Evolutionary conservation across 2,888 invertebrate species (phyloP).

Genomic region (Agrochola lychnidis): DNA sequence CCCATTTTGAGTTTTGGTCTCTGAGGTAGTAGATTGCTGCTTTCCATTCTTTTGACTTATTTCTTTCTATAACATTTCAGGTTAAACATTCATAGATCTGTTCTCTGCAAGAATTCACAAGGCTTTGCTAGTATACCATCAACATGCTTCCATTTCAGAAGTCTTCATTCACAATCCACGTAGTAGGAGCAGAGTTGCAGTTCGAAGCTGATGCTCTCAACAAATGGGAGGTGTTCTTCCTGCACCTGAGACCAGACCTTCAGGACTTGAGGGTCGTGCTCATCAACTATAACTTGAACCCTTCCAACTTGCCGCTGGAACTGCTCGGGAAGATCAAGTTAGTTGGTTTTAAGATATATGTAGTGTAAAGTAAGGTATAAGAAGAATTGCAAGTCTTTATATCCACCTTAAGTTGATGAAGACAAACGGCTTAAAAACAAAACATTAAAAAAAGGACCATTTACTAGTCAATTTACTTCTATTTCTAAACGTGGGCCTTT

Average conservation of each 20-base stretch:
- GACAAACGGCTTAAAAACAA: too few species aligned
- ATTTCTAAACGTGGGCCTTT: too few species aligned
- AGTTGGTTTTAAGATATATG: conserved; percentile 47
- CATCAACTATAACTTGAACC: conserved; percentile 92
- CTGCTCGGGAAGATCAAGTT: conserved; percentile 90
- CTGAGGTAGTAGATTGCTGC: background rate
- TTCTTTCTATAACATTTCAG: background rate
- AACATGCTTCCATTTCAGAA: conserved; percentile 70
- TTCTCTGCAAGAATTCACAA: background rate
- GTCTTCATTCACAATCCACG: conserved; percentile 84
- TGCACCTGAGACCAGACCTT: conserved; percentile 91
- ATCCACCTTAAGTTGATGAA: too few species aligned
- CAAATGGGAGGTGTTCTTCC: conserved; percentile 93
- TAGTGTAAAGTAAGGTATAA: background rate
- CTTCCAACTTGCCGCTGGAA: conserved; percentile 90
- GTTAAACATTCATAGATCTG: background rate
- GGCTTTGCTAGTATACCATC: background rate
- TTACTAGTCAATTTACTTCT: too few species aligned
- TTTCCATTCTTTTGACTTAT: background rate
- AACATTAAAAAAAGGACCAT: too few species aligned
- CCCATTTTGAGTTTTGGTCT: background rate
- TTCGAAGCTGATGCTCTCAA: conserved; percentile 93
- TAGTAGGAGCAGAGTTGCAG: conserved; percentile 93
- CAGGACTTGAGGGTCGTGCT: conserved; percentile 91
- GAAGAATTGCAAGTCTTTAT: background rate